Base-by-base conservation (phyloP, 2,888 invertebrate genomes). In the Baccha elongata region DNA sequence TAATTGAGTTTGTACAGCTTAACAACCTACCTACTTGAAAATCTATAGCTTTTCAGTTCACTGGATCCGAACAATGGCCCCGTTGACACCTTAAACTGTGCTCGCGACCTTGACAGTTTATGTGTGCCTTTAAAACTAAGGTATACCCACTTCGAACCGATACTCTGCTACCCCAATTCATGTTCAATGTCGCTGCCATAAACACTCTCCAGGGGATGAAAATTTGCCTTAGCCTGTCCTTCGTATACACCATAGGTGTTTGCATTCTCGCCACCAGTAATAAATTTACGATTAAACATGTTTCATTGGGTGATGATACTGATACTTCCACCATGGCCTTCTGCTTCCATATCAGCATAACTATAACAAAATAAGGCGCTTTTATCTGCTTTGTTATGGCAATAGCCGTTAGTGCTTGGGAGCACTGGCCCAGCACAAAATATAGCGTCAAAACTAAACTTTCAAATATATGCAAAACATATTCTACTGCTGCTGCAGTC, bases 11-110 rank as follows among this genome's bases (percentile, higher is more conserved):
- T 3, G 26, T 26, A 4, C 26, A 3, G 26, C n/a, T 26, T 26
- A 26, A 26, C 3, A 26, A 26, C 26, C 6, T 21, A 26, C 26
- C 6, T 21, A 42, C 17, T 15, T 26, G 13, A 26, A 58, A 40
- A 58, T 58, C 26, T 60, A 42, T 60, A 60, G 42, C 42, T 29
- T 60, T 42, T 7, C 15, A 42, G 58, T 60, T 60, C 26, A 60
- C 7, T 17, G 58, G 42, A 42, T 60, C 5, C 42, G 40, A 58
- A 58, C 58, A 58, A 26, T 40, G 13, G 10, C 58, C 58, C 26
- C 40, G 58, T 58, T 58, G 42, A 60, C 58, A 60, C 26, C 58
- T 60, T 17, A 29, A 60, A 42, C 26, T 60, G 42, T 60, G 42
- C n/a, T 10, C 42, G 17, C 42, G 58, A 42, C 58, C 42, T 60